A percentile compares a stretch with the other conserved stretches of the same genome.
Conservation (phyloP, 2,113 vertebrate genomes). For the Gnathonemus longibarbis region DNA sequence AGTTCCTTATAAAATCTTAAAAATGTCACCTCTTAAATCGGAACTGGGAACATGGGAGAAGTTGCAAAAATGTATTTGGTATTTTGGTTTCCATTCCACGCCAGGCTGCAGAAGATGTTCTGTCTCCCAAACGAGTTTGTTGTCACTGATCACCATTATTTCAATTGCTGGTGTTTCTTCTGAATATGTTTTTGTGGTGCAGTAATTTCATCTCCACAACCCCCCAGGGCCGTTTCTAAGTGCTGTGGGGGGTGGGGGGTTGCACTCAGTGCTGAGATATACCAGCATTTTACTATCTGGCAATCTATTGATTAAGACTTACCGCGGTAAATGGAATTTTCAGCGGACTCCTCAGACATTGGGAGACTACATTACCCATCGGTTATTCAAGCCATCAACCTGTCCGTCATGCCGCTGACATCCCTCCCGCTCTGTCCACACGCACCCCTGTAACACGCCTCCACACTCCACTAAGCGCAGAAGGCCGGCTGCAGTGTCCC, state of each 20-base stretch:
- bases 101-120: background rate
- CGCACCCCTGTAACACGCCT: background rate
- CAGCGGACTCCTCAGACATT: conserved; percentile 31
- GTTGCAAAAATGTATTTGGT: background rate
- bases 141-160: background rate
- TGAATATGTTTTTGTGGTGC: background rate
- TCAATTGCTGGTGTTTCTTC: background rate
- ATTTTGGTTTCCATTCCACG: background rate
- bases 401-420: conserved; percentile 31
- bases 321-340: conserved; percentile 44
- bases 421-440: background rate
- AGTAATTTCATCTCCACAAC: background rate
- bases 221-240: background rate
- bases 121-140: background rate
- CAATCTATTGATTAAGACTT: conserved; percentile 38
- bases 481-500: no score
- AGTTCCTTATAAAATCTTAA: background rate
- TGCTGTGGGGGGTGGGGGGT: background rate
- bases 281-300: conserved; percentile 39
- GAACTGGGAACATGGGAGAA: background rate
- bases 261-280: conserved; percentile 14
- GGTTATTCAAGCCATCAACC: conserved; percentile 38
- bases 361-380: conserved; percentile 42
- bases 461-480: background rate
- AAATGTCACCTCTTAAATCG: background rate